Conservation (phyloP, 2,888 invertebrate genomes). For the Cancer borealis region DNA sequence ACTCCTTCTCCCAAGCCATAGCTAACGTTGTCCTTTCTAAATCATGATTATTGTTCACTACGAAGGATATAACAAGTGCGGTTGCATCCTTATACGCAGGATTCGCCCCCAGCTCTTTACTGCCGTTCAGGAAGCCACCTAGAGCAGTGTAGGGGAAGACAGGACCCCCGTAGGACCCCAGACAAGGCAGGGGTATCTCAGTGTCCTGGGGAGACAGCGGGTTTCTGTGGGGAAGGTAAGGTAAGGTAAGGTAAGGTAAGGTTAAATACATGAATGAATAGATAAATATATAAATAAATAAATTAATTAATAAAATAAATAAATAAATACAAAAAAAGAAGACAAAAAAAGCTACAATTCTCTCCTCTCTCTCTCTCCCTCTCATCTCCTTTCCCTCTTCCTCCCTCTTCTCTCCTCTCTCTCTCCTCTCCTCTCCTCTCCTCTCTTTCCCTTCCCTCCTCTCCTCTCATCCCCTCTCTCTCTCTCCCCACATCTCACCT, state of each 20-base stretch:
- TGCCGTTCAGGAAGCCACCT: conserved; percentile 87
- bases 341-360: neutral
- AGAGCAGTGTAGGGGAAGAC: conserved; percentile 94
- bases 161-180: conserved; percentile 94
- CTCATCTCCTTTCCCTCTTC: neutral
- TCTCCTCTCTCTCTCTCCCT: neutral
- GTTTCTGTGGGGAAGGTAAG: conserved; percentile 78
- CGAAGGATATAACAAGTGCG: conserved; percentile 92
- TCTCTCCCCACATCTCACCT: conserved; percentile 53
- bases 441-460: neutral
- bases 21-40: conserved; percentile 87
- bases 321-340: no score
- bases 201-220: conserved; percentile 60
- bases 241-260: neutral
- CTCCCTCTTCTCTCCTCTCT: neutral
- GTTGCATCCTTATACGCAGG: conserved; percentile 87
- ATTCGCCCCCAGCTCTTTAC: conserved; percentile 77
- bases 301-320: no score
- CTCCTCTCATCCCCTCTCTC: neutral
- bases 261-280: no score
- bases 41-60: conserved; percentile 93
- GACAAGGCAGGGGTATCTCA: conserved; percentile 77
- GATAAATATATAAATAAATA: no score
- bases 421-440: no score
- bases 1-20: conserved; percentile 89